phyloP scores from a whole-genome alignment of 2,113 vertebrate genomes.

The Lepisosteus oculatus region DNA sequence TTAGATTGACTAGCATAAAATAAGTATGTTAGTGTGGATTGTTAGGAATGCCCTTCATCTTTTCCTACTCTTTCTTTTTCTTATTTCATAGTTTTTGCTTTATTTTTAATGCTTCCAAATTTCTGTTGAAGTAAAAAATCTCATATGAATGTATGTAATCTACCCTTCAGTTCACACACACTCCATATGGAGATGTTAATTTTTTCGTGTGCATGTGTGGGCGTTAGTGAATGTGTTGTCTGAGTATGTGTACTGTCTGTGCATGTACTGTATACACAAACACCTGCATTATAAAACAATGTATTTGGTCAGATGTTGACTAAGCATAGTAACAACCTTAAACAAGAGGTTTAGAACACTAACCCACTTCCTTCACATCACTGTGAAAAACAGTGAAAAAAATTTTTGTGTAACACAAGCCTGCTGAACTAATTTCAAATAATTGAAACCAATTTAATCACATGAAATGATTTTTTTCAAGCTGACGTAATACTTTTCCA shows the following conservation, averaged over 20 bases:
- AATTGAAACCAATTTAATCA: slow-evolving; percentile 83
- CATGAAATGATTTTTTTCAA: slow-evolving; percentile 78
- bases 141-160: no score
- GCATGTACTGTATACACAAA: not conserved
- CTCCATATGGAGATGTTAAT: no score
- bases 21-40: not conserved
- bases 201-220: not conserved
- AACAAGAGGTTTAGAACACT: no score
- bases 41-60: not conserved
- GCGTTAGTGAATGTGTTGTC: no score
- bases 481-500: slow-evolving; percentile 79
- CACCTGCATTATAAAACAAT: not conserved
- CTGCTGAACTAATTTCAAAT: slow-evolving; percentile 76
- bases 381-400: slow-evolving; percentile 28
- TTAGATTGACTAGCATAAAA: slow-evolving; percentile 12
- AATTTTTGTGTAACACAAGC: slow-evolving; percentile 22
- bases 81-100: no score
- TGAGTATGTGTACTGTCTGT: no score
- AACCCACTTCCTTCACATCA: not conserved
- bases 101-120: no score
- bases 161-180: no score
- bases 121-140: no score
- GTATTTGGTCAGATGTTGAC: not conserved
- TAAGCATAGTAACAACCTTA: not conserved
- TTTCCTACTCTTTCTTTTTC: no score